Evolutionary conservation across 2,888 invertebrate species (phyloP).

Genomic region (Empis stercorea): DNA sequence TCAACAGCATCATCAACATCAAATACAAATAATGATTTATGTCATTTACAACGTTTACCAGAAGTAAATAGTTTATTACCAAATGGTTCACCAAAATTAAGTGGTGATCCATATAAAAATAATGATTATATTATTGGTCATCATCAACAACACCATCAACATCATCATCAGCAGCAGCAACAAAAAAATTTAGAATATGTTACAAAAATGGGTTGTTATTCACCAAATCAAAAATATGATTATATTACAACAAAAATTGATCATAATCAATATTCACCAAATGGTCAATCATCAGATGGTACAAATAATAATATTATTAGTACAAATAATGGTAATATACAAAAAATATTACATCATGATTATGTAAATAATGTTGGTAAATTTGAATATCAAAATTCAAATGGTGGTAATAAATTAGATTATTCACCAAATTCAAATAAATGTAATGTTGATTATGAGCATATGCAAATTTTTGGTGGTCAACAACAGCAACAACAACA

Average conservation of each 20-base stretch:
- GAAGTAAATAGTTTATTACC: slow-evolving; percentile 35
- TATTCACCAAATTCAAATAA: slow-evolving; percentile 11
- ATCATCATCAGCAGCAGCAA: no score
- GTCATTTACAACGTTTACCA: slow-evolving; percentile 31
- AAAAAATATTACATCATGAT: no score
- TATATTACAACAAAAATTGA: slow-evolving; percentile 30
- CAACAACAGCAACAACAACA: slow-evolving; percentile 19
- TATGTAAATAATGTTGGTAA: background rate
- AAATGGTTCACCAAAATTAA: slow-evolving; percentile 27
- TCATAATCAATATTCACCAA: slow-evolving; percentile 21
- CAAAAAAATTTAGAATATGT: slow-evolving; percentile 30
- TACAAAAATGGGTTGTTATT: slow-evolving; percentile 34
- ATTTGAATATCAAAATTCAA: slow-evolving; percentile 9
- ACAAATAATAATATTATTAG: slow-evolving; percentile 7
- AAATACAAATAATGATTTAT: slow-evolving; percentile 14
- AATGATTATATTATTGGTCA: slow-evolving; percentile 21
- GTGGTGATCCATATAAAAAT: slow-evolving; percentile 23
- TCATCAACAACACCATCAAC: no score
- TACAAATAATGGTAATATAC: background rate
- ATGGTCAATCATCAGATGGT: background rate
- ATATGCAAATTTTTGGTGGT: slow-evolving; percentile 24
- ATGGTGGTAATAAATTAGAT: slow-evolving; percentile 9
- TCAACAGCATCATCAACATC: background rate
- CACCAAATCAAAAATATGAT: slow-evolving; percentile 35
- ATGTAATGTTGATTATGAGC: slow-evolving; percentile 23